A percentile compares a stretch with the other conserved stretches of the same genome.
Evolutionary conservation across 2,113 vertebrate genomes (phyloP).

Genomic region (Podocnemis expansa): DNA sequence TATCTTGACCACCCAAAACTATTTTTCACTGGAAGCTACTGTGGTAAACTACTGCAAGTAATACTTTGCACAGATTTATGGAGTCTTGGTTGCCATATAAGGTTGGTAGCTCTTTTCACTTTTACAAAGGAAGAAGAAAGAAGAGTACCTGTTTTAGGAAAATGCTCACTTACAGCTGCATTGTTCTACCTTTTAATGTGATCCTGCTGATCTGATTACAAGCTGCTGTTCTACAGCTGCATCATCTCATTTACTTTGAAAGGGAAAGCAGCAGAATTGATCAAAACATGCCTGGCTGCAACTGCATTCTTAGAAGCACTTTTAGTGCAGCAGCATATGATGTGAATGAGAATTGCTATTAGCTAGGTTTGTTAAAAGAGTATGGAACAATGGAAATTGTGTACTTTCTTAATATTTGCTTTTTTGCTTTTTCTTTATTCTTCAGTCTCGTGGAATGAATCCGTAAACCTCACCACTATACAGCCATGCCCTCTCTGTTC

Average conservation of each 20-base stretch:
- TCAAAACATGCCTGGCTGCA: constrained; percentile 65
- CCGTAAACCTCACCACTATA: constrained; percentile 44
- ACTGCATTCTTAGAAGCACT: constrained; percentile 49
- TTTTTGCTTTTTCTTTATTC: constrained; percentile 55
- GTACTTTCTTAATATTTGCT: constrained; percentile 39
- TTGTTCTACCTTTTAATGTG: constrained; percentile 46
- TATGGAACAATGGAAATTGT: constrained; percentile 52
- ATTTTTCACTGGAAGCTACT: background rate
- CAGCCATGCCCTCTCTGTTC: background rate
- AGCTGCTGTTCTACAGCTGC: constrained; percentile 45
- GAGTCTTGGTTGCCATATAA: background rate
- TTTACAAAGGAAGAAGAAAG: constrained; percentile 24
- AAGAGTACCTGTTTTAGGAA: constrained; percentile 38
- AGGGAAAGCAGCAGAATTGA: constrained; percentile 54
- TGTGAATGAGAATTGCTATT: constrained; percentile 54
- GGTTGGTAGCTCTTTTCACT: background rate
- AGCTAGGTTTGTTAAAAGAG: constrained; percentile 56
- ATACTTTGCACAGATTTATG: background rate
- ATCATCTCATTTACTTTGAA: constrained; percentile 70
- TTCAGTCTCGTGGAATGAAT: constrained; percentile 40
- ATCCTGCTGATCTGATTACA: constrained; percentile 63
- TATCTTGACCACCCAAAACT: constrained; percentile 23
- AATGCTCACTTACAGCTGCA: constrained; percentile 50
- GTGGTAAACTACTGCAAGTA: background rate
- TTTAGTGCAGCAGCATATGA: constrained; percentile 50